Evolutionary conservation across 2,888 invertebrate genomes (phyloP).

Genomic region (Chesias legatella): DNA sequence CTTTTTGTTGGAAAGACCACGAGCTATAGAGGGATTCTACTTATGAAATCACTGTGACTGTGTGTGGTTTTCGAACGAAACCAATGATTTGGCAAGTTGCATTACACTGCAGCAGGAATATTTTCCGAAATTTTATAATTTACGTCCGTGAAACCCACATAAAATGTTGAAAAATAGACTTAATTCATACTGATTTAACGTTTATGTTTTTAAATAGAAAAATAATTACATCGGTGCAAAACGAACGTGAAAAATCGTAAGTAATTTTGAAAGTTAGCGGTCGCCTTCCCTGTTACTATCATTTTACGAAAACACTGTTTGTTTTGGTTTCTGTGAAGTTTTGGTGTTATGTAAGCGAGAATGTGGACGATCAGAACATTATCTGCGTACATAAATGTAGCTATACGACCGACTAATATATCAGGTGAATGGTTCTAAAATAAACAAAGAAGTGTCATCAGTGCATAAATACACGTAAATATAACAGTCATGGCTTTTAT

Average conservation of each 20-base stretch:
- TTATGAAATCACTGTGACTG: too few relatives aligned
- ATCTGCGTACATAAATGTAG: slow-evolving; percentile 39
- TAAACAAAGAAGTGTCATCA: slow-evolving; percentile 5
- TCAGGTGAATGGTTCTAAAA: slow-evolving; percentile 49
- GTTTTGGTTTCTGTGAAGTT: slow-evolving; percentile 47
- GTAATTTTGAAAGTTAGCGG: slow-evolving; percentile 46
- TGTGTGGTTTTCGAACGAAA: not conserved
- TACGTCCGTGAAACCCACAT: not conserved
- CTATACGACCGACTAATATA: slow-evolving; percentile 40
- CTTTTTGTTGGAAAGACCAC: too few relatives aligned
- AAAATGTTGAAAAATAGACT: not conserved
- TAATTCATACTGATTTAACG: not conserved
- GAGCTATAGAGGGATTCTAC: too few relatives aligned
- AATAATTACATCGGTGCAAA: not conserved
- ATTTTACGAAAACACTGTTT: slow-evolving; percentile 39
- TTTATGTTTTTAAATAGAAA: not conserved
- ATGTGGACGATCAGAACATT: slow-evolving; percentile 53
- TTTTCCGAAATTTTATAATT: not conserved
- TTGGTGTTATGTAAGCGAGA: slow-evolving; percentile 56
- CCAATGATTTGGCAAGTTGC: slow-evolving; percentile 51
- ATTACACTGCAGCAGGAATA: slow-evolving; percentile 26
- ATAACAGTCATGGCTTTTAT: not conserved
- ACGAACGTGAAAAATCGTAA: slow-evolving; percentile 33
- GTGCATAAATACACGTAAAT: too few relatives aligned
- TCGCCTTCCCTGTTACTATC: slow-evolving; percentile 18